Percentiles rank a stretch among this genome's conserved stretches.
Evolutionary conservation across 2,888 invertebrate species (phyloP).

Genomic region (Germaria angustata): DNA sequence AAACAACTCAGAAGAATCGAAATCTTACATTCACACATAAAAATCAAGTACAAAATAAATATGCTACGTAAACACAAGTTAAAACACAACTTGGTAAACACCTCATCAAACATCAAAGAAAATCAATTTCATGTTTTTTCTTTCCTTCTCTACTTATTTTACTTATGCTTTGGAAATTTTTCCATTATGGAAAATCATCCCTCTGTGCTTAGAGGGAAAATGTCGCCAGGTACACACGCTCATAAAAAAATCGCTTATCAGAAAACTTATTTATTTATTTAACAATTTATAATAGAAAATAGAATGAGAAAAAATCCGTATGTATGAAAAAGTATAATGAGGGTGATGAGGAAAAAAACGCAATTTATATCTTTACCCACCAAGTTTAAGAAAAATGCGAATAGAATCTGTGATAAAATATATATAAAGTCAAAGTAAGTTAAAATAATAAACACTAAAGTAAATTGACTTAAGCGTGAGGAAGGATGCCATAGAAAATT

Average conservation of each 20-base stretch:
- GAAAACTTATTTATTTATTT: conserved; percentile 67
- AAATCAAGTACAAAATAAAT: conserved; percentile 13
- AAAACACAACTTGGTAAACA: conserved; percentile 76
- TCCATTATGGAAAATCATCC: conserved; percentile 39
- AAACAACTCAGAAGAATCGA: neutral
- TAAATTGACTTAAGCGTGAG: conserved; percentile 49
- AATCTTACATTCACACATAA: neutral
- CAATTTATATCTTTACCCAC: conserved; percentile 62
- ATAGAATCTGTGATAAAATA: conserved; percentile 61
- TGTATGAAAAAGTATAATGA: conserved; percentile 13
- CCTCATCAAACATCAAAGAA: conserved; percentile 76
- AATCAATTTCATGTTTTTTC: conserved; percentile 68
- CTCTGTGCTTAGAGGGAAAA: neutral
- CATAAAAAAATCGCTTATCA: conserved; percentile 53
- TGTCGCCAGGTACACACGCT: conserved; percentile 27
- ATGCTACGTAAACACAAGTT: conserved; percentile 13
- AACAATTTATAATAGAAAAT: conserved; percentile 51
- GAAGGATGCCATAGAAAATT: conserved; percentile 24
- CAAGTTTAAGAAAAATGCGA: conserved; percentile 55
- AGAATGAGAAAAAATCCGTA: neutral
- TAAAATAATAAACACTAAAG: conserved; percentile 62
- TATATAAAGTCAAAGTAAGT: conserved; percentile 57
- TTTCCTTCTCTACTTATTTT: neutral
- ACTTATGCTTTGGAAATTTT: conserved; percentile 18
- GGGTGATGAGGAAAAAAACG: conserved; percentile 31